phyloP scores from a whole-genome alignment of 1,140 invertebrate species.

The Latrodectus geometricus region DNA sequence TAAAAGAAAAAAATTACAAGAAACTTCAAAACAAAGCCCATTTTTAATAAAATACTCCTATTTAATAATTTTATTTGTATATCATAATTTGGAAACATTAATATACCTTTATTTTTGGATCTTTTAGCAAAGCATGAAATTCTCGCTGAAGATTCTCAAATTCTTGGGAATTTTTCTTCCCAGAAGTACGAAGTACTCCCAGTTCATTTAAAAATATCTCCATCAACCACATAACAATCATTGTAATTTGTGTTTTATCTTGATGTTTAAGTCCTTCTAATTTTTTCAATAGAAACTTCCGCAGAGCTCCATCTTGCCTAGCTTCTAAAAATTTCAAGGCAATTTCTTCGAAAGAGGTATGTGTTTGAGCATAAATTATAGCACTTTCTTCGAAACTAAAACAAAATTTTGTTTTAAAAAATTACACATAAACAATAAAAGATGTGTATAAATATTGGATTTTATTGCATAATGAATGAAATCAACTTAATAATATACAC shows the following conservation, averaged over 20 bases:
- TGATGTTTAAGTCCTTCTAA: conserved; percentile 65
- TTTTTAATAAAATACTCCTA: not conserved
- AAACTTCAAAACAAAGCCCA: not conserved
- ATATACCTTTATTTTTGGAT: conserved; percentile 65
- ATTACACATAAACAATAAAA: no score
- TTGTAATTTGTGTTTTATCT: conserved; percentile 83
- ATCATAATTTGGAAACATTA: not conserved
- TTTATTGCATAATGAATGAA: no score
- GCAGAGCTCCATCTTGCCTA: conserved; percentile 85
- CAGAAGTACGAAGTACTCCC: conserved; percentile 75
- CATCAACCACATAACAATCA: conserved; percentile 92
- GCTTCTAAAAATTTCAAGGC: conserved; percentile 91
- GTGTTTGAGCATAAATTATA: conserved; percentile 86
- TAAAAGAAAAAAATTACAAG: not conserved
- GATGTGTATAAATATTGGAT: no score
- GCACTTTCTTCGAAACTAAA: conserved; percentile 84
- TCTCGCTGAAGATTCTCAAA: conserved; percentile 82
- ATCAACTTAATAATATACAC: no score
- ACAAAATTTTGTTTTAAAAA: not conserved
- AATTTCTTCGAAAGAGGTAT: conserved; percentile 93
- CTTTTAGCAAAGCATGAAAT: conserved; percentile 72
- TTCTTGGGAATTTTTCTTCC: conserved; percentile 72
- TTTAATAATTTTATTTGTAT: not conserved
- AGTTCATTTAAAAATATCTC: conserved; percentile 92
- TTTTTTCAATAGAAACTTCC: conserved; percentile 82